Conservation (phyloP, 92 coral and sea anemone genomes). For the Isaurus tuberculatus region DNA sequence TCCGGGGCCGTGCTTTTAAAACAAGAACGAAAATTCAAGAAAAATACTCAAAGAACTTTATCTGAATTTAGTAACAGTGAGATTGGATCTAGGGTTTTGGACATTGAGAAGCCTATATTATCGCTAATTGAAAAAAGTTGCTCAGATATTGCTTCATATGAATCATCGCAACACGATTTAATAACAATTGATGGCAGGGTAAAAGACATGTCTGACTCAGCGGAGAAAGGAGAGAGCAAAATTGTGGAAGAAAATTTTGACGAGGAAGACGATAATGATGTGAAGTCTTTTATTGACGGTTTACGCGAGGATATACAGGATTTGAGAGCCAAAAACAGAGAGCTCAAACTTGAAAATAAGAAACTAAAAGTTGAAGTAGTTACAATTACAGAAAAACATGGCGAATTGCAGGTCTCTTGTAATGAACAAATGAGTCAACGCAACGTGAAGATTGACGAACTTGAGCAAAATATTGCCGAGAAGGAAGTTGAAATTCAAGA, state of each 20-base stretch:
- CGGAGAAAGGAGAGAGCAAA: conserved; percentile 19
- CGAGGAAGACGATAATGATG: conserved; percentile 26
- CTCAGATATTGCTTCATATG: conserved; percentile 20
- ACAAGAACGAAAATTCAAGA: not conserved
- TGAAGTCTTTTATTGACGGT: conserved; percentile 30
- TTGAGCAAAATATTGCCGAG: conserved; percentile 28
- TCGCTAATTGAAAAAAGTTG: conserved; percentile 8
- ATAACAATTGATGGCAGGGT: not conserved
- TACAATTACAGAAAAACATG: conserved; percentile 44
- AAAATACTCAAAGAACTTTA: conserved; percentile 5
- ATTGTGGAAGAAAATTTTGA: conserved; percentile 27
- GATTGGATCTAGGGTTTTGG: not conserved
- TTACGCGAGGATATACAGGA: conserved; percentile 31
- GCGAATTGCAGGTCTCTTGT: conserved; percentile 58
- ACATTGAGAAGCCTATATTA: conserved; percentile 24
- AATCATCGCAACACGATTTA: conserved; percentile 22
- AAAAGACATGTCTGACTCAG: not conserved
- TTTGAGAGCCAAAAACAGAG: conserved; percentile 28
- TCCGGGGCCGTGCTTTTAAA: not conserved
- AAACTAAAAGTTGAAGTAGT: conserved; percentile 35
- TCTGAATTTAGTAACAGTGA: not conserved
- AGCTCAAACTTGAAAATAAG: conserved; percentile 36
- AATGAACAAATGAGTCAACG: conserved; percentile 55
- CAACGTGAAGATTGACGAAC: conserved; percentile 37
- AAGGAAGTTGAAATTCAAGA: conserved; percentile 62